Conservation (phyloP, 2,113 vertebrate species). For the Caranx ignobilis region DNA sequence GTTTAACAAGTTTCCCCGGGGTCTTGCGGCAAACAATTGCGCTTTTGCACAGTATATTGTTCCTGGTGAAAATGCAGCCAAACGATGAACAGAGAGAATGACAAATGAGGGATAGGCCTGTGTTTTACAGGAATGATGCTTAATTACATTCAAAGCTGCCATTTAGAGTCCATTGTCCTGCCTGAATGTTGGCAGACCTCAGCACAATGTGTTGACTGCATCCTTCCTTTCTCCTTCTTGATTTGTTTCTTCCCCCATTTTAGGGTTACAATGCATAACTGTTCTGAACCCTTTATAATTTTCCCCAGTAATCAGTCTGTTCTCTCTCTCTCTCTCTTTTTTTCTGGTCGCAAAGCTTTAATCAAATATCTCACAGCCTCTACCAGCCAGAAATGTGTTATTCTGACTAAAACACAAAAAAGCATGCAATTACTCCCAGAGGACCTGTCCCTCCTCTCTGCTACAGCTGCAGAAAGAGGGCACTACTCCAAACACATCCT, state of each 20-base stretch:
- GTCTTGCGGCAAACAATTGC: constrained; percentile 20
- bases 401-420: constrained; percentile 75
- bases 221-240: constrained; percentile 64
- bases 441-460: constrained; percentile 65
- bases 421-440: constrained; percentile 74
- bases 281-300: constrained; percentile 69
- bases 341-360: constrained; percentile 61
- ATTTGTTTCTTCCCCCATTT: constrained; percentile 62
- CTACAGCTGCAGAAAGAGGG: constrained; percentile 77
- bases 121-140: constrained; percentile 65
- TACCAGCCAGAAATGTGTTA: constrained; percentile 71
- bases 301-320: constrained; percentile 73
- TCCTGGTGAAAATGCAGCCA: constrained; percentile 48
- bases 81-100: constrained; percentile 54
- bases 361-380: constrained; percentile 72
- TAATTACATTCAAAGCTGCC: constrained; percentile 74
- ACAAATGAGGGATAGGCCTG: constrained; percentile 48
- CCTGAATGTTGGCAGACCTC: constrained; percentile 65
- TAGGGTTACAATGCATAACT: constrained; percentile 54
- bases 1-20: constrained; percentile 25
- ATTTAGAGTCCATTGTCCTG: constrained; percentile 72
- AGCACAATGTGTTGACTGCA: constrained; percentile 62
- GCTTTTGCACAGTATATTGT: constrained; percentile 31
- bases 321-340: constrained; percentile 20
- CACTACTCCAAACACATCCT: constrained; percentile 63